phyloP scores from a whole-genome alignment of 2,113 vertebrate species.

The Tiliqua scincoides region DNA sequence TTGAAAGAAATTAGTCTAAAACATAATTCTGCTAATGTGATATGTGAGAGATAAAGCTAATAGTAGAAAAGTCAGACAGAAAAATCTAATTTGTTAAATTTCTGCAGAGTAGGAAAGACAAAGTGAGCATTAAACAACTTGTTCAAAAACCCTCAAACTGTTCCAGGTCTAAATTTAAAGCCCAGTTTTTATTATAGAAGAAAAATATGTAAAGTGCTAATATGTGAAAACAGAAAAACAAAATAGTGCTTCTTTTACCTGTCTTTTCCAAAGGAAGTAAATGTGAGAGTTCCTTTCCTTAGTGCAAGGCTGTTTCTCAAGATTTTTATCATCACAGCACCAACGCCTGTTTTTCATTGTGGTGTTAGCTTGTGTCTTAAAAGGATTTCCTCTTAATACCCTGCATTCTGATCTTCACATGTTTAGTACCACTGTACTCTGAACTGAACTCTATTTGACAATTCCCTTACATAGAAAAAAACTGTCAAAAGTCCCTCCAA shows the following conservation, averaged over 20 bases:
- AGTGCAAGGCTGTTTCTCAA: slow-evolving; percentile 44
- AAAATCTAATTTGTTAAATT: slow-evolving; percentile 42
- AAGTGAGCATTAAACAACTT: slow-evolving; percentile 37
- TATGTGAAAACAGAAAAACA: slow-evolving; percentile 50
- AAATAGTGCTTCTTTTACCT: slow-evolving; percentile 32
- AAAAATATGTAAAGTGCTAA: slow-evolving; percentile 44
- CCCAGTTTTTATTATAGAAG: slow-evolving; percentile 31
- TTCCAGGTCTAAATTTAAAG: slow-evolving; percentile 59
- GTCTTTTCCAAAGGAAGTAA: slow-evolving; percentile 30
- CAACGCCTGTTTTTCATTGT: slow-evolving; percentile 34
- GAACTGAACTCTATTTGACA: slow-evolving; percentile 29
- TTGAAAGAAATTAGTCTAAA: slow-evolving; percentile 56
- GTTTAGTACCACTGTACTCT: not conserved
- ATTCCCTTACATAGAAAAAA: slow-evolving; percentile 23
- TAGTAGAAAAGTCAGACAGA: not conserved
- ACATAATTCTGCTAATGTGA: slow-evolving; percentile 31
- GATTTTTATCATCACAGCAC: slow-evolving; percentile 55
- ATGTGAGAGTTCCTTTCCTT: slow-evolving; percentile 48
- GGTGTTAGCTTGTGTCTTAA: slow-evolving; percentile 45
- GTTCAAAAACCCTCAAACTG: slow-evolving; percentile 38
- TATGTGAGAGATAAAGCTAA: not conserved
- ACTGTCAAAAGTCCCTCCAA: slow-evolving; percentile 30
- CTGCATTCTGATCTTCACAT: slow-evolving; percentile 25
- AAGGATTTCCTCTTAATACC: slow-evolving; percentile 39
- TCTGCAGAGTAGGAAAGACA: slow-evolving; percentile 35